Evolutionary conservation across 2,797 vertebrate species (phyloP).

Genomic region (Characodon lateralis): DNA sequence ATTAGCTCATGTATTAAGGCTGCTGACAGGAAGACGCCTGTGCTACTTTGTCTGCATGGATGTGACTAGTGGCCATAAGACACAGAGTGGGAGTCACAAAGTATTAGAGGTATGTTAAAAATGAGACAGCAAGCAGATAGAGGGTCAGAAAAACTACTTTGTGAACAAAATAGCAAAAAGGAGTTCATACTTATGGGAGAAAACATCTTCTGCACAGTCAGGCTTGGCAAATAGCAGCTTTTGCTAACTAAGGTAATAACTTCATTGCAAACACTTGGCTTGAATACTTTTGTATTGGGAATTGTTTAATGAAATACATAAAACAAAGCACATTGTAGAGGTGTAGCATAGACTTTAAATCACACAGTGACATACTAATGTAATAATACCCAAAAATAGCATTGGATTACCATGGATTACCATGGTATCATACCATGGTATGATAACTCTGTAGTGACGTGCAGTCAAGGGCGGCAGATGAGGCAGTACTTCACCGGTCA

Average conservation of each 20-base stretch:
- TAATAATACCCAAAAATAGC: not conserved
- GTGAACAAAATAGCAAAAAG: constrained; percentile 28
- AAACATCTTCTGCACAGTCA: not conserved
- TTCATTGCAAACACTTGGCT: not conserved
- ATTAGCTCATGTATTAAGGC: constrained; percentile 36
- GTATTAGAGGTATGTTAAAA: constrained; percentile 34
- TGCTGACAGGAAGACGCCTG: constrained; percentile 45
- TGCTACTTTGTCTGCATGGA: constrained; percentile 43
- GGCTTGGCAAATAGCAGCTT: not conserved
- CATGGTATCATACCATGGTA: no score
- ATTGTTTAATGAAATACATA: not conserved
- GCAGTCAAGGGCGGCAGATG: no score
- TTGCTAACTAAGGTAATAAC: not conserved
- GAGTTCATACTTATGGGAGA: constrained; percentile 28
- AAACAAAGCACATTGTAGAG: not conserved
- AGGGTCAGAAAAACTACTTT: constrained; percentile 32
- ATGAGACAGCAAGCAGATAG: constrained; percentile 37
- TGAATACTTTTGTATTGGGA: not conserved
- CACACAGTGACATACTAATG: not conserved
- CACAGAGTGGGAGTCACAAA: constrained; percentile 43
- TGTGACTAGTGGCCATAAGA: constrained; percentile 64
- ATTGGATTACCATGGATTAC: no score
- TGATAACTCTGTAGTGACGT: not conserved
- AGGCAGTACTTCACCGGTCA: no score
- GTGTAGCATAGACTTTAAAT: not conserved